Base-by-base conservation (phyloP, 2,113 vertebrate genomes). In the Pachypanchax playfairii region DNA sequence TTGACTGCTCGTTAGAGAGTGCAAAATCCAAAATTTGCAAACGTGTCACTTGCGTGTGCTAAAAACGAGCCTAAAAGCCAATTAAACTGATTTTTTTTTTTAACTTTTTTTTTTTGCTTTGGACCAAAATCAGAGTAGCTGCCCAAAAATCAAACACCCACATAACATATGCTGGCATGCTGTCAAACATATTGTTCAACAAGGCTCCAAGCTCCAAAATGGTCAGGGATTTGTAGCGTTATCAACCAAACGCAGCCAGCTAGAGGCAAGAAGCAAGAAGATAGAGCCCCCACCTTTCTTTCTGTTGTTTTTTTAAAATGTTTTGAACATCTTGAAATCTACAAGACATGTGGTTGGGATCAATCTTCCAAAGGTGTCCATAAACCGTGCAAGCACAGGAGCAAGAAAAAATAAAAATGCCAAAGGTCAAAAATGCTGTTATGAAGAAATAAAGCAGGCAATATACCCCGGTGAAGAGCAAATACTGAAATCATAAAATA, bases 371-470 rank as follows among this genome's bases (percentile, higher is more conserved):
- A 49, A 17, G 49, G 62, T 38, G 42, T 31, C 62, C 59, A 82
- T 77, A 73, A 83, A 65, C 31, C 52, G 52, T 42, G 31, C 52
- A 52, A 51, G 18, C 52, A 62, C 26, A 54, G 77, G 42, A 67
- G 63, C 33, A 61, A 52, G 56, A 52, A 4, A 20, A 42, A 20
- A 3, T 3, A 42, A 42, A 20, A 14, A n/a, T n/a, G 49, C 63
- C 26, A 68, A 65, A 68, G 74, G 74, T 85, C 77, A 77, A 22
- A 75, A 54, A 73, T 60, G 62, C 64, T 65, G 77, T 79, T 80
- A 86, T 80, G 71, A 83, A 61, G 48, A 53, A 84, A 80, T 47
- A 70, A 76, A 82, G 73, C 62, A 76, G 59, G 73, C 77, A 83
- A 83, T 87, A 80, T 80, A 77, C 75, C 21, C 53, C 17, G 2